Evolutionary conservation across 2,888 invertebrate genomes (phyloP), one percentile per base, ranked within the genome.

Genomic region (Drosophila phalerata): DNA sequence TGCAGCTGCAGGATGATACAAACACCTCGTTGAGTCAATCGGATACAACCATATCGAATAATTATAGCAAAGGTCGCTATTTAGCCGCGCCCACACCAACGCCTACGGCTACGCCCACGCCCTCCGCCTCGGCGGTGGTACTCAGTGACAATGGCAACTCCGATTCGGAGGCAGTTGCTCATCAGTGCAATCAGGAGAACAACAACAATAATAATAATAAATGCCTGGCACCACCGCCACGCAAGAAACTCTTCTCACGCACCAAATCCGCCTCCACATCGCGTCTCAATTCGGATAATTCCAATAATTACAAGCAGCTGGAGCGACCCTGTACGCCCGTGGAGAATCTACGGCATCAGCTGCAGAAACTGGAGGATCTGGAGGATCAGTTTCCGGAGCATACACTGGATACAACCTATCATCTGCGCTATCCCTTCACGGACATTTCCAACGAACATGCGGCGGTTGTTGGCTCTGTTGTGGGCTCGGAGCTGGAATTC

Each of bases 301-400:
- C 77, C 28, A 81, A 83, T 13, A 76, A 72, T 19, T 82, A 76
- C 8, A 73, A 66, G 19, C 73, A 71, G 40, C 67, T 91, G 66
- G 94, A 91, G 61, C 94, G 95, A 5, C 95, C 95, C 80, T 95
- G 95, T 71, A 96, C 95, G 57, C 96, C 97, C 0, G 94, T 97
- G 11, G 97, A 97, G 88, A 96, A 96, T 67, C 93, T 97, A n/a
- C 93, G 97, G 0, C 95, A 96, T 85, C 97, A 97, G 90, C 92
- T 97, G 62, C 95, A 97, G 77, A 96, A 97, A 88, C 93, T 97
- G 30, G 97, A 97, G 85, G 97, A 97, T 88, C 92, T 97, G 42
- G 97, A 97, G 88, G 97, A 97, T 88, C 96, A 97, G 91, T 95
- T 97, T 83, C 96, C 96, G 0, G 95, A 95, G 69, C 93, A 96